phyloP scores from a whole-genome alignment of 2,888 invertebrate species.

The Timema podura region DNA sequence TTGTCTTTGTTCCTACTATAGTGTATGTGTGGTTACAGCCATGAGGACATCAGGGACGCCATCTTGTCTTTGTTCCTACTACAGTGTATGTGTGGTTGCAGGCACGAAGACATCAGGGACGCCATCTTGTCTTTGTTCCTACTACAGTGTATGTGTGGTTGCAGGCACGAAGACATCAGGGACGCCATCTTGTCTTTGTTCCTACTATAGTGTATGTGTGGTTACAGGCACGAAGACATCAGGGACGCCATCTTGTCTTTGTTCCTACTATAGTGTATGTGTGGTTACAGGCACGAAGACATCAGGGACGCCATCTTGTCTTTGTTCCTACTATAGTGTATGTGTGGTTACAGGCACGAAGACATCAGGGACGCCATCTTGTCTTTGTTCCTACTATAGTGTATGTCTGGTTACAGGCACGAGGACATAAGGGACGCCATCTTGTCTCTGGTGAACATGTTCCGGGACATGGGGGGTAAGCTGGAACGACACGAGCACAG shows the following conservation, averaged over 20 bases:
- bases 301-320: too few relatives aligned
- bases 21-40: too few relatives aligned
- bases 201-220: not conserved
- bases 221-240: constrained; percentile 59
- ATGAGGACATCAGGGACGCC: too few relatives aligned
- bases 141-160: too few relatives aligned
- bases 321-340: not conserved
- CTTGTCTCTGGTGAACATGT: constrained; percentile 73
- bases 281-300: too few relatives aligned
- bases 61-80: not conserved
- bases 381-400: not conserved
- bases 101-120: constrained; percentile 69
- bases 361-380: too few relatives aligned
- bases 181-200: too few relatives aligned
- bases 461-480: constrained; percentile 74
- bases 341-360: too few relatives aligned
- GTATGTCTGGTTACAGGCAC: constrained; percentile 43
- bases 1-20: too few relatives aligned
- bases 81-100: not conserved
- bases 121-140: constrained; percentile 74
- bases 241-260: constrained; percentile 75
- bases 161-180: too few relatives aligned
- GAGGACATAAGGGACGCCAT: constrained; percentile 75
- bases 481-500: constrained; percentile 79
- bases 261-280: too few relatives aligned